Base-by-base conservation (phyloP, 2,797 vertebrate genomes). In the Cossypha heuglini region DNA sequence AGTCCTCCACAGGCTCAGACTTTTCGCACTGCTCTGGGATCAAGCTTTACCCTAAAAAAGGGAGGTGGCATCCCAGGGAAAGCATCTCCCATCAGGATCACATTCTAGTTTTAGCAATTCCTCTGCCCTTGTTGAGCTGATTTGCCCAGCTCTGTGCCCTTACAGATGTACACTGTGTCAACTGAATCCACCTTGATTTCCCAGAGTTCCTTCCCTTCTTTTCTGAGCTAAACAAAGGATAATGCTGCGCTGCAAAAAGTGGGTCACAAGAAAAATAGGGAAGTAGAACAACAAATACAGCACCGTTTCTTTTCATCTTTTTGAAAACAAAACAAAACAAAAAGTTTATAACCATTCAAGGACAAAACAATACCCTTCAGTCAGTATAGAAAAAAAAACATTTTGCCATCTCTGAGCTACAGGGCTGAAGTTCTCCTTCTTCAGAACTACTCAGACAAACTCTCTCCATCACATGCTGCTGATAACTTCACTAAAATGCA, bases 111-210 rank as follows among this genome's bases (percentile, higher is more conserved):
- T 52, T 29, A 28, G 20, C 67, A 51, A 15, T 8, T 77, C 29
- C 31, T 43, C 5, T 38, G 35, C 5, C 19, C 15, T 24, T 1
- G 0, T 3, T 43, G 25, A 55, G 54, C 8, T 63, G 57, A 43
- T 71, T 16, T 26, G 6, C 68, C 35, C 49, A 48, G 12, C 21
- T 71, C 71, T 21, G 16, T 4, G 38, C 33, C 46, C 48, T 43
- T 2, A 13, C 4, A 54, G 12, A 29, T 5, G 26, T 21, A 26
- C 10, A 14, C 10, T 2, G 10, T 33, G 46, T 16, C 54, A 54
- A 0, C 0, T 18, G 40, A 89, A 86, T 10, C 28, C 22, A 11
- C 12, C 28, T 24, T 25, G 10, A 28, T 45, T 61, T n/a, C 62
- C 55, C 26, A 35, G 29, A n/a, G 42, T 4, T 62, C 48, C 35